Evolutionary conservation across 2,888 invertebrate genomes (phyloP), one percentile per base, ranked within the genome.

Genomic region (Lysandra bellargus): DNA sequence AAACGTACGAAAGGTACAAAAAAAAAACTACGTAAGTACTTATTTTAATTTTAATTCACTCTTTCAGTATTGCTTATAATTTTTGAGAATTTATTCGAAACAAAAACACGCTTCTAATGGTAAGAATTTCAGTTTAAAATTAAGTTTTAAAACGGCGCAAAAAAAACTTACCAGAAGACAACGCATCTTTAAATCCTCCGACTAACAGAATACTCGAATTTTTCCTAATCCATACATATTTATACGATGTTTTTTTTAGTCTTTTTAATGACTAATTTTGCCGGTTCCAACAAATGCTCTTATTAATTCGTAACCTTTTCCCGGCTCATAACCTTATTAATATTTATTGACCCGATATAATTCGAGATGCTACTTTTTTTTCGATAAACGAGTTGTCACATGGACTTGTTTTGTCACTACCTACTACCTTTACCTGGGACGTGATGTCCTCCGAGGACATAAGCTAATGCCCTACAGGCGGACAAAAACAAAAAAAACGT

Each of bases 301-400:
- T 75, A 75, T 75, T 75, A 75, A 75, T 74, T 74, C 74, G 74
- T 75, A 75, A 75, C 75, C 75, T 75, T 75, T 75, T 49, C 75
- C 30, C 2, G 30, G 75, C 75, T 75, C 53, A 14, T 75, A 44
- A 23, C 75, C 75, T 75, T 30, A 75, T 75, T 75, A 75, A 75
- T 75, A 75, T 75, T 49, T 49, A 75, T 75, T 49, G 75, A 30
- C 1, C 49, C 49, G 49, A 75, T 53, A 23, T 75, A 75, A 75
- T 75, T 53, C 75, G 14, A 30, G 30, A 75, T 30, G 75, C 12
- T 53, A 75, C 75, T 75, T 75, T 75, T 75, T 74, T 75, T 75
- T 75, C 49, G 17, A 6, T 17, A 74, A 75, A 75, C 75, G 30
- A 74, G 74, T n/a, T 44, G 17, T 44, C 9, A 44, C n/a, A 5